Base-by-base conservation (phyloP, 37 sponge, comb jelly and placozoan genomes). In the Bolinopsis microptera region DNA sequence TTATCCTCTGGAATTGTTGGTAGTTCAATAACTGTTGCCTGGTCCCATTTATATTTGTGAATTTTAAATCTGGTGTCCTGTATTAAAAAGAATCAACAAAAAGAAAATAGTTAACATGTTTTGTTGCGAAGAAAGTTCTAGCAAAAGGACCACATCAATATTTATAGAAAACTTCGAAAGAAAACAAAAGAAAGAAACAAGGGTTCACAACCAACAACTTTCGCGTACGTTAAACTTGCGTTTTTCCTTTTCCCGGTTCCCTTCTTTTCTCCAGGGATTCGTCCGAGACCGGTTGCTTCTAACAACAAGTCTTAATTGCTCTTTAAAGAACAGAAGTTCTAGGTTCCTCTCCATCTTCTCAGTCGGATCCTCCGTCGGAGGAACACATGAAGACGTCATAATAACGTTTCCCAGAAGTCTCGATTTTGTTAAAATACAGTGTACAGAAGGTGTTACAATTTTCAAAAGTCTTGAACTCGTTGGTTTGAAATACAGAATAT, bases 241-340 rank as follows among this genome's bases (percentile, higher is more conserved):
- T 13, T 48, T 48, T 18, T 48, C 61, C 13, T 48, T 48, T 48
- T 48, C 61, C 61, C 61, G 61, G 61, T 13, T 13, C 5, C 61
- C 61, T 13, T 48, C 61, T 13, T 48, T 48, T 48, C 61, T 48
- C 61, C 61, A 48, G 13, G 61, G 36, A 34, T 77, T 77, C 33
- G 80, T 33, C 39, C 90, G n/a, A 25, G 61, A 86, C 18, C 90
- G 8, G 48, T 86, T 86, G 28, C 90, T 86, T 38, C 90, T 86
- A 39, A 86, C 90, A 39, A 86, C 90, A 3, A 86, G 90, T n/a
- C 90, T 40, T 2, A 86, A 27, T 38, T 86, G 90, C 90, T 86
- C 90, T 27, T 41, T 39, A 27, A 86, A 86, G 37, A 77, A 48
- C 61, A 48, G 61, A 5, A 48, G 61, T 48, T 48, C 61, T 48